Evolutionary conservation across 2,888 invertebrate species (phyloP), one percentile per base, ranked within the genome.

Genomic region (Invenusta paracnida): DNA sequence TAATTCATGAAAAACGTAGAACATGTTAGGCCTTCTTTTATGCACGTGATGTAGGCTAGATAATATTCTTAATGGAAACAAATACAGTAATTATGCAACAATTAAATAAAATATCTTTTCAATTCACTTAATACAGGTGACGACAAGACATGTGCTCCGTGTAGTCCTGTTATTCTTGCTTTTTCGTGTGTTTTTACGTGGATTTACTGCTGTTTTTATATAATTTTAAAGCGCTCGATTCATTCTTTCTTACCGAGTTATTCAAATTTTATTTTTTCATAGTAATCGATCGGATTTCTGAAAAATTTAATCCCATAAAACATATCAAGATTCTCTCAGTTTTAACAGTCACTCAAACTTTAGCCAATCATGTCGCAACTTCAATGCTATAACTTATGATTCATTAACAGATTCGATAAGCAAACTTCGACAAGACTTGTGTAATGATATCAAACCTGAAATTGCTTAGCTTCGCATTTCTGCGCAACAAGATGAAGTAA

Each of bases 381-480:
- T 23, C 73, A 73, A 73, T 73, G 73, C 73, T 73, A 23, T 73
- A n/a, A 73, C 73, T 73, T 73, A 73, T 25, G 73, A 73, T 23
- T 73, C 73, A 5, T 73, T 73, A 73, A 73, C 73, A n/a, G 73
- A 73, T 73, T 73, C 27, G 5, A 5, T 73, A 73, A 73, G 23
- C 73, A 73, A 73, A 73, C 73, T 25, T 73, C 73, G 73, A 73
- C 73, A 73, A 73, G 73, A 73, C 17, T 73, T 73, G 73, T 73
- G 73, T 73, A 73, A 73, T 73, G 73, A 73, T 73, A 73, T 73
- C 25, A 73, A 73, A 73, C 73, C 73, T n/a, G 73, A 73, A 73
- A 73, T 73, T 73, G 73, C 73, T 73, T 5, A 73, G 27, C 73
- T 73, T 73, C 27, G 73, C 73, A 13, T 23, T 73, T 73, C 73